Percentiles rank a stretch among this genome's conserved stretches.
These are phyloP conservation scores for Chromobotia macracanthus DNA, from an alignment of 2,797 vertebrate species.

Conservation along the genomic window DNA sequence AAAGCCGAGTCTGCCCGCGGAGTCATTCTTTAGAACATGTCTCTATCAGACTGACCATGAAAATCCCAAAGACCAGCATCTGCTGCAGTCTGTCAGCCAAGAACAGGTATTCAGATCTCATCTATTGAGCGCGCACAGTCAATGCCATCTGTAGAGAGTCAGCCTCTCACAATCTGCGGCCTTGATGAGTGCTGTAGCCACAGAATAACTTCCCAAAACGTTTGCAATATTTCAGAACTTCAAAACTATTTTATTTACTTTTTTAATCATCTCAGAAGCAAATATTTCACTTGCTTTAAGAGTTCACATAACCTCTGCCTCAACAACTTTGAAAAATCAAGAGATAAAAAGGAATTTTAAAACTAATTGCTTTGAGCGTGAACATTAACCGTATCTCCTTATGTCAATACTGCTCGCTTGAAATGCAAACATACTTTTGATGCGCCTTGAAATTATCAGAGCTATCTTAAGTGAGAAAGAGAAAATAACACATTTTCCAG, in stretches of 20 bases:
- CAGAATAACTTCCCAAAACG: neutral
- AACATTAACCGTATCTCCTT: no score
- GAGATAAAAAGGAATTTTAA: conserved; percentile 14
- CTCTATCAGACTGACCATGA: conserved; percentile 36
- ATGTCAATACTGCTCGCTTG: neutral
- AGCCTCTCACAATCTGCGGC: conserved; percentile 28
- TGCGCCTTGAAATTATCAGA: neutral
- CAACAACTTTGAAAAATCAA: neutral
- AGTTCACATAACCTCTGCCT: neutral
- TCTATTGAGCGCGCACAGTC: conserved; percentile 18
- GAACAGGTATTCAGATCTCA: conserved; percentile 39
- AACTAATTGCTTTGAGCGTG: conserved; percentile 16
- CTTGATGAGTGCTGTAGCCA: conserved; percentile 10
- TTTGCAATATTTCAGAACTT: neutral
- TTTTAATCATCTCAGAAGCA: neutral
- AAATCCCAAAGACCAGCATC: conserved; percentile 38
- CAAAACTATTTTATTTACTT: conserved; percentile 13
- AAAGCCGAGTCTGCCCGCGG: conserved; percentile 2
- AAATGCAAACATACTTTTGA: neutral
- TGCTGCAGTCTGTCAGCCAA: conserved; percentile 22
- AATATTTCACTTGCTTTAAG: conserved; percentile 15
- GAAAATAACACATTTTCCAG: neutral
- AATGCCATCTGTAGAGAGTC: conserved; percentile 39
- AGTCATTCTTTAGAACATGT: conserved; percentile 6
- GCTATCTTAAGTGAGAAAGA: neutral